Conservation (phyloP, 2,888 invertebrate genomes). For the Stomorhina lunata region DNA sequence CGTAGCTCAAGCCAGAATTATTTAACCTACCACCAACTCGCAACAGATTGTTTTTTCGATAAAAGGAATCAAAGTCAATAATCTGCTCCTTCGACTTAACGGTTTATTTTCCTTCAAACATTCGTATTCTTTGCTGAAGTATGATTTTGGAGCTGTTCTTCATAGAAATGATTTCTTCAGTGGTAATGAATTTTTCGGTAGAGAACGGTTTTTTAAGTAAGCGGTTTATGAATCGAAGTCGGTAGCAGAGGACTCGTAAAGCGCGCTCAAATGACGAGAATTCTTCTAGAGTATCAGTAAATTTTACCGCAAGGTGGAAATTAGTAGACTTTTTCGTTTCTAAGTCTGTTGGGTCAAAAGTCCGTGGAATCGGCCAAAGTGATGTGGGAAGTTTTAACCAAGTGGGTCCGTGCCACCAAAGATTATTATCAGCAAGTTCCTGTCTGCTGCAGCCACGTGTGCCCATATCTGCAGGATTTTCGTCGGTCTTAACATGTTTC, state of each 20-base stretch:
- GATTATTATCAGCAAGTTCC: too few species aligned
- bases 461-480: too few species aligned
- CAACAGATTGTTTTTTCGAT: background rate
- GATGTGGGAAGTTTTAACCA: too few species aligned
- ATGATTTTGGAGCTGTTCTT: background rate
- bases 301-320: too few species aligned
- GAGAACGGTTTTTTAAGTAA: background rate
- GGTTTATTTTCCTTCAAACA: background rate
- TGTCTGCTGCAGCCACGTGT: too few species aligned
- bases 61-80: background rate
- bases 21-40: slow-evolving; percentile 1
- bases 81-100: background rate
- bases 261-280: slow-evolving; percentile 22
- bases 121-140: background rate
- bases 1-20: too few species aligned
- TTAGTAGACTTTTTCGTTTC: too few species aligned
- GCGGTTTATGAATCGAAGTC: background rate
- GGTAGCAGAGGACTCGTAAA: slow-evolving; percentile 14
- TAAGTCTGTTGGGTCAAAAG: too few species aligned
- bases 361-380: too few species aligned
- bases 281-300: too few species aligned
- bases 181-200: background rate
- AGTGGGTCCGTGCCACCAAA: too few species aligned
- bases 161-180: background rate
- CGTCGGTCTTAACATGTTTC: slow-evolving; percentile 27